Conservation (phyloP, 2,113 vertebrate species). For the Psilopsiagon aurifrons region DNA sequence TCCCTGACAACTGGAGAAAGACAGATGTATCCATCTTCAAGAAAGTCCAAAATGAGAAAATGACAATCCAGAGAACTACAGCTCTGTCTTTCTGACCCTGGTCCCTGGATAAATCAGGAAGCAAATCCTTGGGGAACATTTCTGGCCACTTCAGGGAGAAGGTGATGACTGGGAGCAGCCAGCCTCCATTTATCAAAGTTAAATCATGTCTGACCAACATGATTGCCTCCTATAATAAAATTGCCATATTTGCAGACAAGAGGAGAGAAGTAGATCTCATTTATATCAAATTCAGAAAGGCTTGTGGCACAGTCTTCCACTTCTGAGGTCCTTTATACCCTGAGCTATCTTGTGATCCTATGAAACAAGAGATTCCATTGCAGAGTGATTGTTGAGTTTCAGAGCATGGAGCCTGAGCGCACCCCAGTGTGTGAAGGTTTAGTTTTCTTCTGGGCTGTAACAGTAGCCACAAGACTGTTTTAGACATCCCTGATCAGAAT, state of each 20-base stretch:
- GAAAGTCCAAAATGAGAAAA: not conserved
- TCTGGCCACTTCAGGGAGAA: not conserved
- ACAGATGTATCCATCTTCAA: not conserved
- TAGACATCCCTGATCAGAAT: not conserved
- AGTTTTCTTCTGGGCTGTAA: not conserved
- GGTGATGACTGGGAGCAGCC: not conserved
- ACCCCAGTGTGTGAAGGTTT: not conserved
- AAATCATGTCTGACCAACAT: not conserved
- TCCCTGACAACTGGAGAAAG: not conserved
- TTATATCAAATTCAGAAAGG: not conserved
- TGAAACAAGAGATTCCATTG: not conserved
- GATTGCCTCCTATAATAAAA: not conserved
- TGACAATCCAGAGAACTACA: not conserved
- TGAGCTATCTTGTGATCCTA: not conserved
- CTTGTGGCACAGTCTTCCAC: not conserved
- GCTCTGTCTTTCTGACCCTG: not conserved
- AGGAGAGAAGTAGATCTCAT: not conserved
- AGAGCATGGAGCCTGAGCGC: not conserved
- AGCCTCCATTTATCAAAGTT: not conserved
- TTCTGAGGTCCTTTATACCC: not conserved
- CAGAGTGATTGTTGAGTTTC: fast-evolving
- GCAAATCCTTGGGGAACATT: not conserved
- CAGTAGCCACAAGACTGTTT: not conserved
- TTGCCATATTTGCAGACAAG: not conserved
- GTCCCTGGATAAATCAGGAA: not conserved